Evolutionary conservation across 2,113 vertebrate genomes (phyloP), one percentile per base, ranked within the genome.

Genomic region (Kryptolebias marmoratus): DNA sequence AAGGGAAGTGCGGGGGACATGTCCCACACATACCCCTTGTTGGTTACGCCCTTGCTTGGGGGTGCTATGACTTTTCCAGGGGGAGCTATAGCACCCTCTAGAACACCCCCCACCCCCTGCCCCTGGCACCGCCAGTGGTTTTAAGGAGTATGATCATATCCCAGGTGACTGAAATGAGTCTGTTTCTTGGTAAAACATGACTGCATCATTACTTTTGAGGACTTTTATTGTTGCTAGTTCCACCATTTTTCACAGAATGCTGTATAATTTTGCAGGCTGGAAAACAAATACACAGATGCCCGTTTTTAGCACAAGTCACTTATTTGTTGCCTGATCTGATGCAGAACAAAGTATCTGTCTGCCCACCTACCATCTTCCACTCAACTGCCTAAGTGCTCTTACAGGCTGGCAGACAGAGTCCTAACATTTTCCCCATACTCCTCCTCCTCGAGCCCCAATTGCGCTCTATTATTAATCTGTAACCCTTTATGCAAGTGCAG

Each of bases 391-490:
- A 90, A 91, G 89, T 90, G 89, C 90, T 84, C 84, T 90, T 79
- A 81, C 82, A 81, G 61, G 50, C 87, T 83, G 75, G 78, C 82
- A 75, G 78, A 77, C 68, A 67, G 73, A 63, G 77, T 59, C 80
- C 22, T 60, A 68, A 64, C 53, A 5, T 42, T 80, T 87, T 69
- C 73, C 81, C 22, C 22, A 22, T 22, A 22, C 22, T 22, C 81
- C 77, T 83, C 83, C 54, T 86, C 81, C 48, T 71, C 52, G 45
- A 68, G 32, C 77, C 79, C 11, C 9, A 64, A 76, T 84, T 72
- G 62, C 73, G 73, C 87, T 93, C 82, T 88, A 89, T 90, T 91
- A 92, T 93, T 92, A 90, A 92, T 92, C 87, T 83, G 85, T n/a
- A 65, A 73, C 60, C 50, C 57, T 81, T 82, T 81, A 80, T 88